Evolutionary conservation across 2,797 vertebrate species (phyloP), one percentile per base, ranked within the genome.

Genomic region (Melanotaenia nigrans): DNA sequence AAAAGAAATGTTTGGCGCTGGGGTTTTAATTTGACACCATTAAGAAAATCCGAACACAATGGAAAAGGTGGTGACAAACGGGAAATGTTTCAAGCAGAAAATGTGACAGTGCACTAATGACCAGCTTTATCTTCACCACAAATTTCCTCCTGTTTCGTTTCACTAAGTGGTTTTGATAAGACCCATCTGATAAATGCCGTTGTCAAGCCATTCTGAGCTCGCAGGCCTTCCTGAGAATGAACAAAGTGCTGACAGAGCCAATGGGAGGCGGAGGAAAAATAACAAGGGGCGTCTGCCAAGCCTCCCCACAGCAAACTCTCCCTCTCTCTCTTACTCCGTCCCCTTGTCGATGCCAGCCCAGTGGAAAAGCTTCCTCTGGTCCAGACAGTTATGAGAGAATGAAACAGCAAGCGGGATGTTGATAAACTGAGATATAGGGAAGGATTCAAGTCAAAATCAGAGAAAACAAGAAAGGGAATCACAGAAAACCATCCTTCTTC

Each of bases 251-350:
- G 92, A 94, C 88, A 92, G 89, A 90, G 83, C 90, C 82, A 88
- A 92, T 86, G 87, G 90, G 88, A 90, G 91, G 83, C 53, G 79
- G 92, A 90, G 87, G 88, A 91, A 92, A 92, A 93, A 94, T 90
- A 93, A 93, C 87, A 94, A 91, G 78, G 64, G 77, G 40, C 20
- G 36, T 86, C 85, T 91, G 90, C 91, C 92, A 92, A 93, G 86
- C 76, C 85, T 90, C 84, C 84, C 88, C 59, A 70, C 83, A 82
- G 85, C 77, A 75, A 16, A 40, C 74, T 69, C 73, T 72, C 74
- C 47, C 73, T 61, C 38, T 79, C 71, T 83, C 77, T 72, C 77
- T 68, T 35, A 78, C 78, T 71, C 66, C 62, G 47, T 84, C 65
- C 81, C 70, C 59, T 60, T 59, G 68, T 69, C 73, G 72, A 80